Base-by-base conservation (phyloP, 1,140 invertebrate genomes). In the Asbolus verrucosus region DNA sequence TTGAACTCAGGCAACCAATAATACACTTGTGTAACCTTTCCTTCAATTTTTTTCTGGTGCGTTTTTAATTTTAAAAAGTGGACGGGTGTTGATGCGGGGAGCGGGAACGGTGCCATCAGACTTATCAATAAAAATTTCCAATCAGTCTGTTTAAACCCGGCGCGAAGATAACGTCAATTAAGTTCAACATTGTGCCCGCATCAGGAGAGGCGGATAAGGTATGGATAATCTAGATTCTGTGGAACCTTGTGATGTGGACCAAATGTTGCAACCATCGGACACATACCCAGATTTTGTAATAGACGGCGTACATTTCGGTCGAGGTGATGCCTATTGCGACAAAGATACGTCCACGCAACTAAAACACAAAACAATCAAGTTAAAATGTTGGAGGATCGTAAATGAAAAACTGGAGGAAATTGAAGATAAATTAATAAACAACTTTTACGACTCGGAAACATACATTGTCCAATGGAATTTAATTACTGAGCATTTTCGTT, bases 401-500 rank as follows among this genome's bases (percentile, higher is more conserved):
- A 62, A 66, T 39, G 24, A 67, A 13, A 21, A 67, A 8, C 36
- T 76, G 5, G n/a, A 54, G 30, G 24, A 63, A 33, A 6, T 70
- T n/a, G 33, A 36, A 6, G 31, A 30, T 18, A 14, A 62, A 21
- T 8, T 18, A 16, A 24, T n/a, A 21, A 67, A 67, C 6, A 50
- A 72, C 39, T 68, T 76, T 18, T 72, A 66, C 24, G 54, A 68
- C 39, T 11, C 30, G 2, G 66, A 74, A 41, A 61, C 67, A 50
- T 72, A 74, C 54, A 36, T 76, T 24, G 19, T 76, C 6, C 70
- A 72, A 31, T 74, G 72, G 72, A 21, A 15, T 27, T 54, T 21
- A 5, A 54, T 14, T 13, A 54, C 46, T 4, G 46, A 54, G 6
- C 2, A 27, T n/a, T 74, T 72, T 60, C 67, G 70, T 27, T 62